Percentiles rank a stretch among this genome's conserved stretches.
Evolutionary conservation across 2,888 invertebrate species (phyloP).

Genomic region (Oxyscelio sp.): DNA sequence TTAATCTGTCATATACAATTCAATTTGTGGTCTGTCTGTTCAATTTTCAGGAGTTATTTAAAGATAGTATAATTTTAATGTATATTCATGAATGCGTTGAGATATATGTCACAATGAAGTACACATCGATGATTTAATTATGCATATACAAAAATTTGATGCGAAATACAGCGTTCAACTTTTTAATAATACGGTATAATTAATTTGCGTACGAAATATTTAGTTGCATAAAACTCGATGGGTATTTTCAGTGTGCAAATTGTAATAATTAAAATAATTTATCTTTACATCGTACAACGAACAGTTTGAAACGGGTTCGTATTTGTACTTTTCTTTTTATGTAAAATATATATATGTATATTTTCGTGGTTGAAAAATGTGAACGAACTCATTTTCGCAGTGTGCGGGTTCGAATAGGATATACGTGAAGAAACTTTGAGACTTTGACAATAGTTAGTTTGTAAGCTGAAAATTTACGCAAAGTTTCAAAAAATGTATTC

Average conservation of each 20-base stretch:
- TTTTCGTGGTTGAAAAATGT: conserved; percentile 2
- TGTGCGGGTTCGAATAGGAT: neutral
- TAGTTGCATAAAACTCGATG: too few relatives aligned
- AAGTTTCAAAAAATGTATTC: neutral
- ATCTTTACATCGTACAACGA: too few relatives aligned
- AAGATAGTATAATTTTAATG: conserved; percentile 37
- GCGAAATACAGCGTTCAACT: too few relatives aligned
- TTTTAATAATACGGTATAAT: too few relatives aligned
- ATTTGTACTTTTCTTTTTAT: too few relatives aligned
- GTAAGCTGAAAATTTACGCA: neutral
- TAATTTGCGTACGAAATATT: too few relatives aligned
- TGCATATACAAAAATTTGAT: too few relatives aligned
- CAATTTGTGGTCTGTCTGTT: conserved; percentile 35
- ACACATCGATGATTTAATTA: conserved; percentile 34
- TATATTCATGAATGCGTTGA: conserved; percentile 30
- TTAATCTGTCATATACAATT: conserved; percentile 61
- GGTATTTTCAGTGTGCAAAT: too few relatives aligned
- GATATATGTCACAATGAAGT: conserved; percentile 16
- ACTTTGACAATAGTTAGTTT: conserved; percentile 20
- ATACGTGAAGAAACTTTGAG: neutral
- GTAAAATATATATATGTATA: too few relatives aligned
- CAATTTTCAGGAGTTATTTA: conserved; percentile 61
- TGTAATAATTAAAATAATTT: too few relatives aligned
- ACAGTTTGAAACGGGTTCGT: too few relatives aligned
- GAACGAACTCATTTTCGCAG: neutral